Evolutionary conservation across 2,888 invertebrate species (phyloP).

Genomic region (Apotomis turbidana): DNA sequence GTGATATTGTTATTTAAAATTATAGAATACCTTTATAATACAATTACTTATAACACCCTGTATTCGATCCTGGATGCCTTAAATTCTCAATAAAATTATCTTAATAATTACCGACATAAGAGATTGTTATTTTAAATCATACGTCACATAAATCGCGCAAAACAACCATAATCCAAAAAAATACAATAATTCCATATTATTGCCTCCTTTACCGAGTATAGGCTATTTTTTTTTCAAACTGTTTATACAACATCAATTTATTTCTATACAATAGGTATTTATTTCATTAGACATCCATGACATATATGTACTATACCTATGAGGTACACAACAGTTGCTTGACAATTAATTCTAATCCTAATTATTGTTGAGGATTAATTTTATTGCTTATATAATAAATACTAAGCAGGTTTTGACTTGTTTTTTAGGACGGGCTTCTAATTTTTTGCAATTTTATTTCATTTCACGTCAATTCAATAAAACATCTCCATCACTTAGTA

Average conservation of each 20-base stretch:
- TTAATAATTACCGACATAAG: too few relatives aligned
- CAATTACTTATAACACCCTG: constrained; percentile 53
- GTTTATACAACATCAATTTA: constrained; percentile 13
- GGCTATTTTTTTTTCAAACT: constrained; percentile 3
- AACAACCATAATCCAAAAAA: not conserved
- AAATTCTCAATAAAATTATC: not conserved
- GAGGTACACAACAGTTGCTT: constrained; percentile 32
- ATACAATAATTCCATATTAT: not conserved
- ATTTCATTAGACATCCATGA: constrained; percentile 13
- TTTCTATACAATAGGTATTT: constrained; percentile 18
- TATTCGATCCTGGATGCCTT: constrained; percentile 54
- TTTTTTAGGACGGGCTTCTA: constrained; percentile 29
- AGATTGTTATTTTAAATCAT: not conserved
- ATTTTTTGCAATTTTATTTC: constrained; percentile 10
- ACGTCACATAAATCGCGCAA: too few relatives aligned
- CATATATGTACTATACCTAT: constrained; percentile 24
- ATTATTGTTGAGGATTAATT: constrained; percentile 35
- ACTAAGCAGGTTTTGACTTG: constrained; percentile 15
- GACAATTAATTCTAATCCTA: constrained; percentile 12
- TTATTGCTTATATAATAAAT: constrained; percentile 33
- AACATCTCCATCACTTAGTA: constrained; percentile 3
- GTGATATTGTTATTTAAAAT: not conserved
- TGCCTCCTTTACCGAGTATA: constrained; percentile 6
- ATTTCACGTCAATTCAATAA: not conserved
- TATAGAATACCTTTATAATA: constrained; percentile 29